These are phyloP conservation scores for Petrolisthes cinctipes DNA, from an alignment of 2,888 invertebrate species.

Conservation along the genomic window DNA sequence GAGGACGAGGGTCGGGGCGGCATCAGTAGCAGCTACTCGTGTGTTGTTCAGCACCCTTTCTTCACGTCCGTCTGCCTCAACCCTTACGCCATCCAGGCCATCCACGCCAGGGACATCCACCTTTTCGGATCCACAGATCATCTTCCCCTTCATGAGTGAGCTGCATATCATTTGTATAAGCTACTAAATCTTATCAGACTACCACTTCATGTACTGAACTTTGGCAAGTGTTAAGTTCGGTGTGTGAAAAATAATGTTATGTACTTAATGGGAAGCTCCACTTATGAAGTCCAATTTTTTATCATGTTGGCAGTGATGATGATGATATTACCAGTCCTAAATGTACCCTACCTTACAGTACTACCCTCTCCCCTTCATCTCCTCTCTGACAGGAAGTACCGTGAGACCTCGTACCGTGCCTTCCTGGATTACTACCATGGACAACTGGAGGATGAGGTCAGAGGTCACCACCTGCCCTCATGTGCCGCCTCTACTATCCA, in stretches of 20 bases:
- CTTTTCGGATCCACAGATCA: background rate
- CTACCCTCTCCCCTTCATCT: too few relatives aligned
- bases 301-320: background rate
- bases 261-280: too few relatives aligned
- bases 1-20: background rate
- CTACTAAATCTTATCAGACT: too few relatives aligned
- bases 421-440: constrained; percentile 28
- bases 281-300: too few relatives aligned
- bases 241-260: too few relatives aligned
- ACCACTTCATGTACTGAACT: too few relatives aligned
- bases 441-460: background rate
- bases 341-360: too few relatives aligned
- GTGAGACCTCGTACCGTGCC: constrained; percentile 21
- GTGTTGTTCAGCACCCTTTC: constrained; percentile 20
- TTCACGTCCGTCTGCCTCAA: constrained; percentile 35
- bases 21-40: background rate
- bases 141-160: background rate
- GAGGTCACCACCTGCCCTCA: background rate
- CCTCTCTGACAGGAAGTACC: constrained; percentile 19
- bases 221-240: too few relatives aligned
- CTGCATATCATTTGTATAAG: too few relatives aligned
- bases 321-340: background rate
- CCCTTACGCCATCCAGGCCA: constrained; percentile 20
- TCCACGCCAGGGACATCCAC: constrained; percentile 2
- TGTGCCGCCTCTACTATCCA: constrained; percentile 16